These are phyloP conservation scores for Oxyruncus cristatus DNA, from an alignment of 2,113 vertebrate species.

Conservation along the genomic window DNA sequence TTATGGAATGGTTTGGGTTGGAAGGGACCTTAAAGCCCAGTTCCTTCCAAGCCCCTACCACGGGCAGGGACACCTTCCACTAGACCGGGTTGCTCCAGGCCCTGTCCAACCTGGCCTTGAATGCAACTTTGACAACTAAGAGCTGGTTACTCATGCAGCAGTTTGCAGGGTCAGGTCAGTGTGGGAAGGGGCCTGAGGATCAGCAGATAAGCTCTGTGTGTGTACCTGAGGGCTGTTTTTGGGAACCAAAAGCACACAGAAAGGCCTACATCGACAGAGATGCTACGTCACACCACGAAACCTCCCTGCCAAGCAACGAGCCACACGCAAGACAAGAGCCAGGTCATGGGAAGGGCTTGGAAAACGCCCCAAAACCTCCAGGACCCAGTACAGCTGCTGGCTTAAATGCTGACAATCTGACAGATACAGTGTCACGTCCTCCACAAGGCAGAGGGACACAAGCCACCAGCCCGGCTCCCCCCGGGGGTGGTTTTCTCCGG, in stretches of 20 bases:
- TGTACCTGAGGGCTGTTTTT: not conserved
- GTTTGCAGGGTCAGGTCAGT: not conserved
- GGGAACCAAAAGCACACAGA: not conserved
- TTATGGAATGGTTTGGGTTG: not conserved
- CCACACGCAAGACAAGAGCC: not conserved
- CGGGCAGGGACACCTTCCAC: not conserved
- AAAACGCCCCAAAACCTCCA: not conserved
- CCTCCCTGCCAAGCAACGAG: not conserved
- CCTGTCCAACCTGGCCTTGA: not conserved
- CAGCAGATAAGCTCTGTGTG: not conserved
- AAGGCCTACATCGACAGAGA: not conserved
- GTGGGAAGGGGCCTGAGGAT: not conserved
- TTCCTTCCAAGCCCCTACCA: not conserved
- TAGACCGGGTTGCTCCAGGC: not conserved
- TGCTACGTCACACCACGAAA: not conserved
- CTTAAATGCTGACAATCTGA: not conserved
- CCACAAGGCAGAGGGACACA: not conserved
- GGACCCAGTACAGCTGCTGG: not conserved
- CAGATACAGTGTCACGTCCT: not conserved
- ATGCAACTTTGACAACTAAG: accelerated
- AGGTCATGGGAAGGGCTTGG: not conserved
- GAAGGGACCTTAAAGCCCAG: not conserved
- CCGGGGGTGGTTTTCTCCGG: not conserved
- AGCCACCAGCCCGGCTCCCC: not conserved
- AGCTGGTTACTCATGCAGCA: not conserved